Evolutionary conservation across 2,888 invertebrate species (phyloP).

Genomic region (Drosophila prolongata): DNA sequence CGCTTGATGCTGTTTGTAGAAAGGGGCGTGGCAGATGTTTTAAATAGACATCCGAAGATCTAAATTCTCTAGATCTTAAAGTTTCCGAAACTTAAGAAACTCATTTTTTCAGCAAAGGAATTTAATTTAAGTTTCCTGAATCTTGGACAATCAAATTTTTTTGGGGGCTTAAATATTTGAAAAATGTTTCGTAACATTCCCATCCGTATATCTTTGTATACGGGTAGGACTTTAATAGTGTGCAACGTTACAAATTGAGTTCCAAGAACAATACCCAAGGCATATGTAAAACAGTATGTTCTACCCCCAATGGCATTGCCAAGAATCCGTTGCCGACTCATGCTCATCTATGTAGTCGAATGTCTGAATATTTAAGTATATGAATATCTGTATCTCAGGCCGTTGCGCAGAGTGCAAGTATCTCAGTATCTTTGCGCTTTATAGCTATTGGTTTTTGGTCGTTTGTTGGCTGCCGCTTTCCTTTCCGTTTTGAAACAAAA

Average conservation of each 20-base stretch:
- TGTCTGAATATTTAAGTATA: constrained; percentile 5
- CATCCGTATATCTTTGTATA: too few species aligned
- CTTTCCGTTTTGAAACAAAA: constrained; percentile 66
- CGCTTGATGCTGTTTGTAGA: too few species aligned
- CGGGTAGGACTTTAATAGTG: neutral
- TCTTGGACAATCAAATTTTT: too few species aligned
- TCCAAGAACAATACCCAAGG: constrained; percentile 16
- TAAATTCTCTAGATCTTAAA: too few species aligned
- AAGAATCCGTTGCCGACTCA: constrained; percentile 21
- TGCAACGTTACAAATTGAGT: constrained; percentile 18
- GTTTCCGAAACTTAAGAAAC: too few species aligned
- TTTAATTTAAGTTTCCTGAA: too few species aligned
- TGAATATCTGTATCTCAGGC: constrained; percentile 22
- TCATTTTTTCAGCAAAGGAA: too few species aligned
- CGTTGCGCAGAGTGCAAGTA: constrained; percentile 30
- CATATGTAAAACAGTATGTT: constrained; percentile 22
- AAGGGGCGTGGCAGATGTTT: too few species aligned
- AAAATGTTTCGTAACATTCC: too few species aligned
- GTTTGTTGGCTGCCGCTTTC: constrained; percentile 52
- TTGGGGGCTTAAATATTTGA: too few species aligned
- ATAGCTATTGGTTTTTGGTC: constrained; percentile 75
- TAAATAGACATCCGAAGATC: too few species aligned
- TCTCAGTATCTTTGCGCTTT: constrained; percentile 65
- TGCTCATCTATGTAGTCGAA: constrained; percentile 1
- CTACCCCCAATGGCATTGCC: constrained; percentile 24